Evolutionary conservation across 2,888 invertebrate genomes (phyloP), one percentile per base, ranked within the genome.

Genomic region (Helicoverpa assulta): DNA sequence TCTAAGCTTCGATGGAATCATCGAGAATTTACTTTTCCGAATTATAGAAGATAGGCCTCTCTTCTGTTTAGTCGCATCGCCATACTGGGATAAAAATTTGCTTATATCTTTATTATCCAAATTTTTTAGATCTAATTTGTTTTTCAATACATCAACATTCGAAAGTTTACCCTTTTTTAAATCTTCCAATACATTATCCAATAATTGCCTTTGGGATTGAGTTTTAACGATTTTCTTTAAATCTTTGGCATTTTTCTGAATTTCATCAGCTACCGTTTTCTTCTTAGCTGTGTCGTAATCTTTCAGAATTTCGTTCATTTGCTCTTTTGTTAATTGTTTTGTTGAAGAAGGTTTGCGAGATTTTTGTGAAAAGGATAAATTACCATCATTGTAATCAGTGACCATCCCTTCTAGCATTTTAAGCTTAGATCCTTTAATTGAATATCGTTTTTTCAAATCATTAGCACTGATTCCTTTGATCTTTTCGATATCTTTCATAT

Each of bases 381-480:
- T 19, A 10, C 69, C 71, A 12, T 40, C 12, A 47, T 65, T 72
- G 18, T n/a, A 57, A 19, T 69, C 72, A 50, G 52, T 47, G 14
- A 72, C 51, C 60, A 72, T 61, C 40, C 37, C 60, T 53, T 37
- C 53, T 60, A 72, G n/a, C 2, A 53, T 3, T 37, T 69, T 64
- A 14, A 65, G 33, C 43, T 70, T 21, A 6, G 65, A 58, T 60
- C 29, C 65, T 3, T 61, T 65, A 50, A 70, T 21, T 12, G 73
- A 70, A 43, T 65, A 73, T 43, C 21, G 12, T 43, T 73, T 70
- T 50, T 62, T 73, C 40, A 73, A 65, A 43, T 65, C 73, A 6
- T 3, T 58, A 1, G 16, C 29, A 14, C 62, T 65, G 6, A 73
- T 19, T 58, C 10, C 57, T 50, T 56, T 54, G 10, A 73, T 60